Evolutionary conservation across 2,888 invertebrate genomes (phyloP), one percentile per base, ranked within the genome.

Genomic region (Phlogophora meticulosa): DNA sequence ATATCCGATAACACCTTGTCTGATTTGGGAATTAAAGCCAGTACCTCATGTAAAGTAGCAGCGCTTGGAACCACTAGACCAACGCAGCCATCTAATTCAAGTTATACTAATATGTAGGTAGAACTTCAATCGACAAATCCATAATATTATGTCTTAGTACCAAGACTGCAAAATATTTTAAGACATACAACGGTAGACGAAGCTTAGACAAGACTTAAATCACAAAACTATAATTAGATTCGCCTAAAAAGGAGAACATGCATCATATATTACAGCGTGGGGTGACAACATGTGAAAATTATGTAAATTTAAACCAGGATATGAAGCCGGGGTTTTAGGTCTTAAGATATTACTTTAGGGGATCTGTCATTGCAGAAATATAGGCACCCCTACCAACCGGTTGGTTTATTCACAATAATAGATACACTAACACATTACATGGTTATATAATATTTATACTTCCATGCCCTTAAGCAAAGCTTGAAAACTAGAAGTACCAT

Each of bases 401-500:
- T n/a, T n/a, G n/a, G n/a, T n/a, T n/a, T n/a, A n/a, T n/a, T n/a
- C n/a, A n/a, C n/a, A n/a, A n/a, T n/a, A n/a, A 42, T n/a, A 45
- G 10, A 69, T 5, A 55, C 28, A n/a, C n/a, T n/a, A n/a, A n/a
- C 20, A n/a, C 15, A 38, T 51, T 48, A 24, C 45, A 64, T 42
- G 66, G 22, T 65, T 15, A 48, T 43, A 59, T 70, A 58, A 52
- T 70, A 32, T 43, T 34, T 34, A 36, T 46, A 24, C 32, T 20
- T n/a, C 28, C 28, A 32, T 42, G 22, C 17, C 40, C 13, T 22
- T 22, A 62, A 45, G 52, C 22, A 38, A 36, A 71, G 42, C 28
- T 42, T 45, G 77, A 78, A 72, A 78, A 55, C 51, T 72, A 22
- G 7, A 78, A 78, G 55, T 56, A 45, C 45, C 42, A 72, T 42